phyloP scores from a whole-genome alignment of 2,113 vertebrate genomes.

The Zapus hudsonius region DNA sequence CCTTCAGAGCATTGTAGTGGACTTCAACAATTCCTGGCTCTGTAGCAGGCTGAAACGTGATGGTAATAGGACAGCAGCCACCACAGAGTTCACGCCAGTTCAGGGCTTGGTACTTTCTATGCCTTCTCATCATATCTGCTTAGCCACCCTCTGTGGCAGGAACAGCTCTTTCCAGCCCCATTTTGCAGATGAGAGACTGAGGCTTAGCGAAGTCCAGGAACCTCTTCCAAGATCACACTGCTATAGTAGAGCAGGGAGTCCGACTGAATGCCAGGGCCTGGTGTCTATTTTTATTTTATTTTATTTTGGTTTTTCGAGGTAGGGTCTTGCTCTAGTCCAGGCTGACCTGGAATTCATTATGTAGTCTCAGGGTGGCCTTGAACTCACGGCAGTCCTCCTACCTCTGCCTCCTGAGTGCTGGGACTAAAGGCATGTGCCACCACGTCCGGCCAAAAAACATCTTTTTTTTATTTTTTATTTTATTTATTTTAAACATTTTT shows the following conservation, averaged over 20 bases:
- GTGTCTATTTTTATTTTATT: not conserved
- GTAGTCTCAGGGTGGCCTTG: not conserved
- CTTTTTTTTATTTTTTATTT: too few species aligned
- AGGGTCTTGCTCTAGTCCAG: not conserved
- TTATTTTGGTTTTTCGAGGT: too few species aligned
- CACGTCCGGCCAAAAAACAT: not conserved
- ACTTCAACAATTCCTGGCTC: not conserved
- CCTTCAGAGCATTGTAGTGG: not conserved
- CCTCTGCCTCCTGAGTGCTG: not conserved
- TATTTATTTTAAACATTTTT: too few species aligned
- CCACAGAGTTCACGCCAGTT: fast-evolving
- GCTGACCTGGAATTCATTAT: not conserved
- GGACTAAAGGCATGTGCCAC: not conserved
- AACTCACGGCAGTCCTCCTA: too few species aligned
- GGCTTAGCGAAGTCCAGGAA: not conserved
- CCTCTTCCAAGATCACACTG: not conserved
- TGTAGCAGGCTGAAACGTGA: fast-evolving
- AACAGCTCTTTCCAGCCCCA: not conserved
- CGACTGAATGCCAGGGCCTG: too few species aligned
- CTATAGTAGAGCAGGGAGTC: not conserved
- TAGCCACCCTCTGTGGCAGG: not conserved
- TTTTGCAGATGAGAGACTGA: not conserved
- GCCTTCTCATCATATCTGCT: not conserved
- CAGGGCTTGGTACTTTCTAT: not conserved
- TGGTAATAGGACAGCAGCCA: not conserved